phyloP scores from a whole-genome alignment of 2,113 vertebrate genomes.

The Natator depressus region DNA sequence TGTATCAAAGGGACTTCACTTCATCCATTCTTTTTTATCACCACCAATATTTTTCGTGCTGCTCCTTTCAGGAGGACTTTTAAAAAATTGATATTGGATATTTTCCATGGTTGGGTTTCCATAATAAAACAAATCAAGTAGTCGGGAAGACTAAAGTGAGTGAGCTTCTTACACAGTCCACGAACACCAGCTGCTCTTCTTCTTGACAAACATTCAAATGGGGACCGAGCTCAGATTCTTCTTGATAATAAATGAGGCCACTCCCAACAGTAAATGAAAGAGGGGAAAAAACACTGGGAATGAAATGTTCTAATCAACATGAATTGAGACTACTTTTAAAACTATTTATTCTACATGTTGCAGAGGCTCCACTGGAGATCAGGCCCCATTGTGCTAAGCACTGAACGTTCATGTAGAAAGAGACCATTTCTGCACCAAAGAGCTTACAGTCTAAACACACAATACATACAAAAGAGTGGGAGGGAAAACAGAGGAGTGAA shows the following conservation, averaged over 20 bases:
- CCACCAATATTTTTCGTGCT: neutral
- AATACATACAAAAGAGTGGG: neutral
- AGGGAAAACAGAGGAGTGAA: neutral
- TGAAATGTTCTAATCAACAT: neutral
- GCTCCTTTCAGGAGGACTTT: neutral
- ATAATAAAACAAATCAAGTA: neutral
- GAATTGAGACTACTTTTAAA: neutral
- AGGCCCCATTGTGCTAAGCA: neutral
- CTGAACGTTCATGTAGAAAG: neutral
- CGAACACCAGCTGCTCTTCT: conserved; percentile 45
- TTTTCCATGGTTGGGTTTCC: neutral
- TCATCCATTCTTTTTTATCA: neutral
- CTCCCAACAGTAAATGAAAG: neutral
- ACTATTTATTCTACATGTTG: neutral
- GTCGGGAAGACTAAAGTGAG: neutral
- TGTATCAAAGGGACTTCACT: neutral
- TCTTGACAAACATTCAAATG: conserved; percentile 38
- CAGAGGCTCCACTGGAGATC: neutral
- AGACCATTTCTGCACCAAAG: neutral
- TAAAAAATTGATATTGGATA: neutral
- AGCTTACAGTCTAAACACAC: neutral
- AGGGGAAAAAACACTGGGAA: neutral
- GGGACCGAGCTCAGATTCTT: conserved; percentile 18
- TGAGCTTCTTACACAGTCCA: neutral
- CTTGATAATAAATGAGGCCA: neutral